Evolutionary conservation across 35 echinoderm and acorn worm species (phyloP).

Genomic region (Lytechinus variegatus): DNA sequence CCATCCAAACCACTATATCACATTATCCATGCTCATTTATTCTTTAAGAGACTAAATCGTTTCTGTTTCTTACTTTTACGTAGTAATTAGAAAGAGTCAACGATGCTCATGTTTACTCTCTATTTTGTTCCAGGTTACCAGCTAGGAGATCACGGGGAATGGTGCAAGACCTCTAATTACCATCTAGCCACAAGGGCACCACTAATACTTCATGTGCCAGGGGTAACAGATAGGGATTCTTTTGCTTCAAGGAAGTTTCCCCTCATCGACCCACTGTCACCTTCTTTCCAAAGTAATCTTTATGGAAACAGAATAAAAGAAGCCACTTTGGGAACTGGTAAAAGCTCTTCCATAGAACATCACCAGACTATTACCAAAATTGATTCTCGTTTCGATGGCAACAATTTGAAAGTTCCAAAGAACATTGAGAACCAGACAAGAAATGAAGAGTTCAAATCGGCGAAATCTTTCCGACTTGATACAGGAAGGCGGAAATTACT

Average conservation of each 20-base stretch:
- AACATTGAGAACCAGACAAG: neutral
- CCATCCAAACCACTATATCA: too few relatives aligned
- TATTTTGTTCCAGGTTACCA: constrained; percentile 76
- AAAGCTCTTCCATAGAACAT: neutral
- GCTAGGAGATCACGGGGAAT: constrained; percentile 91
- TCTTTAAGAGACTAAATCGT: too few relatives aligned
- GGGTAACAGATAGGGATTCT: constrained; percentile 61
- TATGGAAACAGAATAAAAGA: neutral
- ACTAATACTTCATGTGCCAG: constrained; percentile 86
- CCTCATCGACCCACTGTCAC: constrained; percentile 62
- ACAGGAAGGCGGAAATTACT: neutral
- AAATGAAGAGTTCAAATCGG: neutral
- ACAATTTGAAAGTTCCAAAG: neutral
- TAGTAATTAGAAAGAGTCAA: too few relatives aligned
- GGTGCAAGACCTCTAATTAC: constrained; percentile 85
- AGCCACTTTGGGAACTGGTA: neutral
- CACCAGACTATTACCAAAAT: neutral
- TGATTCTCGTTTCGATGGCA: neutral
- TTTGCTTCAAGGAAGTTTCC: constrained; percentile 52
- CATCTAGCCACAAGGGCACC: constrained; percentile 75
- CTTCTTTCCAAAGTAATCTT: neutral
- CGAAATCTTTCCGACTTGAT: neutral
- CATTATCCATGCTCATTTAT: too few relatives aligned
- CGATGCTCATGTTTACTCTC: neutral
- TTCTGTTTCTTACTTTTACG: too few relatives aligned